Evolutionary conservation across 2,113 vertebrate genomes (phyloP).

Genomic region (Malurus alboscapulatus): DNA sequence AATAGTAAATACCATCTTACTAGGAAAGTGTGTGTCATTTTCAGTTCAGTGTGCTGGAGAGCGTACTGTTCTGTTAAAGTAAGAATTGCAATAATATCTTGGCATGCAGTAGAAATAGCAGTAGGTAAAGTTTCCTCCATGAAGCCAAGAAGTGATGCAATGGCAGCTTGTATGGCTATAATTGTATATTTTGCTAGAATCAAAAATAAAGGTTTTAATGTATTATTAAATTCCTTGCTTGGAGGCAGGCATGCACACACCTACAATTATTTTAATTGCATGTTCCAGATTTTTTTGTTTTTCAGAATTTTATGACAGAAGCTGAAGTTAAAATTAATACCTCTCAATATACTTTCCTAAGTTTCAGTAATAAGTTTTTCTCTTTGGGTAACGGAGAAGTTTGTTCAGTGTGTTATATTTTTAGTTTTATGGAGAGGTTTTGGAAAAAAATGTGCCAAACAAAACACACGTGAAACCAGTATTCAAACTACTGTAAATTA

Average conservation of each 20-base stretch:
- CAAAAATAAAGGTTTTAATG: constrained; percentile 86
- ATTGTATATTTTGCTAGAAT: constrained; percentile 86
- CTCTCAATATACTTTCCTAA: constrained; percentile 18
- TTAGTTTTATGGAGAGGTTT: constrained; percentile 64
- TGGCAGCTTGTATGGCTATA: constrained; percentile 74
- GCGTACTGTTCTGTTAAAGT: constrained; percentile 63
- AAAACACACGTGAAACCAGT: constrained; percentile 33
- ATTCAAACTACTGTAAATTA: constrained; percentile 48
- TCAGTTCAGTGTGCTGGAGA: constrained; percentile 39
- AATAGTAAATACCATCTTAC: constrained; percentile 48
- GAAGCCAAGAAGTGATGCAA: constrained; percentile 54
- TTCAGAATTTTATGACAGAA: constrained; percentile 61
- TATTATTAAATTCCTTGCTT: constrained; percentile 80
- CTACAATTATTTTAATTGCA: constrained; percentile 87
- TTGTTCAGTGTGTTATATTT: constrained; percentile 53
- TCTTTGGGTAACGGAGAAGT: constrained; percentile 31
- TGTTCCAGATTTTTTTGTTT: constrained; percentile 80
- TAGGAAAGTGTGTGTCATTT: constrained; percentile 3
- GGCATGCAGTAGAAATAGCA: constrained; percentile 46
- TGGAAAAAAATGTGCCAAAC: constrained; percentile 38
- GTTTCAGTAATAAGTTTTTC: constrained; percentile 43
- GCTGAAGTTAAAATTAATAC: constrained; percentile 63
- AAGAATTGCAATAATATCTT: constrained; percentile 63
- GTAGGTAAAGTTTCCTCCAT: constrained; percentile 50
- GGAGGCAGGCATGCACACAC: constrained; percentile 80